phyloP scores from a whole-genome alignment of 2,113 vertebrate species.

The Lepisosteus oculatus region DNA sequence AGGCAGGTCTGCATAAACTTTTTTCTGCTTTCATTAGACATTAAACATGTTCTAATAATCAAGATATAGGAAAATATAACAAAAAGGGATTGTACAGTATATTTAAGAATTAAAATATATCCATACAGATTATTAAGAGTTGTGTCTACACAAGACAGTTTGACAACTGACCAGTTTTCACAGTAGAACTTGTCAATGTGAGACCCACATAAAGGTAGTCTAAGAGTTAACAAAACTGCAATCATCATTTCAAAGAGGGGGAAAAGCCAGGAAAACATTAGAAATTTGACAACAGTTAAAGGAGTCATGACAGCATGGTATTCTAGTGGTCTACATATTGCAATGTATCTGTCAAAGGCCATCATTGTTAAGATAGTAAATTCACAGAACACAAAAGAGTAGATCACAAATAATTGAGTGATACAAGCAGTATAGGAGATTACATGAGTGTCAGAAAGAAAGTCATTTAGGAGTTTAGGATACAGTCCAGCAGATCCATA shows the following conservation, averaged over 20 bases:
- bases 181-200: too few species aligned
- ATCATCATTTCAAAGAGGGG: too few species aligned
- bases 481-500: neutral
- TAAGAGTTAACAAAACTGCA: too few species aligned
- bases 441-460: neutral
- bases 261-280: neutral
- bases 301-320: neutral
- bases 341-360: conserved; percentile 7
- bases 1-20: conserved; percentile 35
- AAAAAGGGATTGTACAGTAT: neutral
- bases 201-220: too few species aligned
- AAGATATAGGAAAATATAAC: neutral
- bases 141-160: too few species aligned
- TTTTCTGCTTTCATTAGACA: conserved; percentile 23
- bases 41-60: neutral
- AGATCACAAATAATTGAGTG: conserved; percentile 1
- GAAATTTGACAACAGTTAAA: neutral
- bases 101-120: too few species aligned
- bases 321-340: neutral
- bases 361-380: conserved; percentile 4
- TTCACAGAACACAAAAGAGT: neutral
- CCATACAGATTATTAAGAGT: too few species aligned
- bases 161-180: too few species aligned
- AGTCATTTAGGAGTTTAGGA: conserved; percentile 7
- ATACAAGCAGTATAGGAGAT: conserved; percentile 4